Evolutionary conservation across 2,888 invertebrate species (phyloP).

Genomic region (Cryptus viduatorius): DNA sequence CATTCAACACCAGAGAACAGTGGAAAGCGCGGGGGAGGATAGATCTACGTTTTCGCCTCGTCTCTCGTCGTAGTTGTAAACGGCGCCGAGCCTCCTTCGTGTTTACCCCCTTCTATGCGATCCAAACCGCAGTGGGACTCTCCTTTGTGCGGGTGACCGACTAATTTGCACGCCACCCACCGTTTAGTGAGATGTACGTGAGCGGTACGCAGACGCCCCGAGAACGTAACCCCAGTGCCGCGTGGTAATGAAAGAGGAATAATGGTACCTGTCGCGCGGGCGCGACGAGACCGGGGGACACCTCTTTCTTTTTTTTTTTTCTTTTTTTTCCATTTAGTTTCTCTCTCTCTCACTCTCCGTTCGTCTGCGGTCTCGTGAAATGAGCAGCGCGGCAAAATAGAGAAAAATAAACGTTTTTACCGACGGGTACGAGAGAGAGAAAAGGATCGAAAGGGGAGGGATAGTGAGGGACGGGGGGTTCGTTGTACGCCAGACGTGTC

Average conservation of each 20-base stretch:
- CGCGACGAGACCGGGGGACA: constrained; percentile 45
- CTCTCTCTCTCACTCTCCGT: constrained; percentile 30
- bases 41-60: constrained; percentile 26
- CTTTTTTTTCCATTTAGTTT: background rate
- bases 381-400: constrained; percentile 42
- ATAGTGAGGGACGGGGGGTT: constrained; percentile 21
- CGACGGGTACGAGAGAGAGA: background rate
- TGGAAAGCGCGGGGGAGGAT: background rate
- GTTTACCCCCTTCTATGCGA: background rate
- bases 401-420: constrained; percentile 23
- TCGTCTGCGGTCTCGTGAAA: constrained; percentile 69
- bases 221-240: constrained; percentile 38
- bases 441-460: background rate
- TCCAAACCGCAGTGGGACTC: constrained; percentile 66
- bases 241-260: constrained; percentile 74
- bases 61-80: constrained; percentile 43
- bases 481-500: constrained; percentile 50
- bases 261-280: constrained; percentile 75
- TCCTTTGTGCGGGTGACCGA: constrained; percentile 69
- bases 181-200: constrained; percentile 50
- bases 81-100: constrained; percentile 14
- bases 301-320: constrained; percentile 29
- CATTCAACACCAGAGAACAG: constrained; percentile 6
- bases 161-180: constrained; percentile 68
- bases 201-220: constrained; percentile 49